Percentiles rank a stretch among this genome's conserved stretches.
Conservation (phyloP, 2,888 invertebrate species). For the Pristionchus fissidentatus region DNA sequence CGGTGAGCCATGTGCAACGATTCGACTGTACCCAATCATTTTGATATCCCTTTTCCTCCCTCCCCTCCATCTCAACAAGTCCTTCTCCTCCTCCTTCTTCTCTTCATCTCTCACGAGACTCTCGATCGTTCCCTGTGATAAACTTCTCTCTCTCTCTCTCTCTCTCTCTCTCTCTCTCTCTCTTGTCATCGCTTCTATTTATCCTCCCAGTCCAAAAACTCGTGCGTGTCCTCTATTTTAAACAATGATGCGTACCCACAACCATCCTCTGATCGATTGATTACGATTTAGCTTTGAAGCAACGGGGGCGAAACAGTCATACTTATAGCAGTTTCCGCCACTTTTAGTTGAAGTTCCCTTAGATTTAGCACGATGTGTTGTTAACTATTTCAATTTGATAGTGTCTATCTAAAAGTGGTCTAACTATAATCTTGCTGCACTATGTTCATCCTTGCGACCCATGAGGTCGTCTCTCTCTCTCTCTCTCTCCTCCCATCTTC, state of each 20-base stretch:
- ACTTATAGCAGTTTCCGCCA: too few species aligned
- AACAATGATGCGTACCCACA: too few species aligned
- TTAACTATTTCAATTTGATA: too few species aligned
- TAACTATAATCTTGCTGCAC: too few species aligned
- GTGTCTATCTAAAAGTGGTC: too few species aligned
- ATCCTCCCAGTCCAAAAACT: too few species aligned
- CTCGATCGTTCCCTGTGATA: background rate
- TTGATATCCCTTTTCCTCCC: background rate
- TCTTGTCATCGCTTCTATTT: background rate
- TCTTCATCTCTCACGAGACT: constrained; percentile 12
- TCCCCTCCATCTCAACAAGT: background rate
- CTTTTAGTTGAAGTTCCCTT: too few species aligned
- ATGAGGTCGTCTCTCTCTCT: background rate
- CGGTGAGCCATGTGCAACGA: background rate
- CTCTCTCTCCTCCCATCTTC: background rate
- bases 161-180: background rate
- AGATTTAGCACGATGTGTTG: too few species aligned
- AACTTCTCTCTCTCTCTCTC: constrained; percentile 13
- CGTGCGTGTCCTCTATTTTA: too few species aligned
- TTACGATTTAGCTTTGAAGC: too few species aligned
- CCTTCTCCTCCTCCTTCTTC: constrained; percentile 10
- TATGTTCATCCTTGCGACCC: background rate
- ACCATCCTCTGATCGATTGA: too few species aligned
- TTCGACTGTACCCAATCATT: background rate
- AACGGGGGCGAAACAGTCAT: too few species aligned